These are phyloP conservation scores for Murina feae DNA, from an alignment of 2,113 vertebrate species.

Conservation along the genomic window DNA sequence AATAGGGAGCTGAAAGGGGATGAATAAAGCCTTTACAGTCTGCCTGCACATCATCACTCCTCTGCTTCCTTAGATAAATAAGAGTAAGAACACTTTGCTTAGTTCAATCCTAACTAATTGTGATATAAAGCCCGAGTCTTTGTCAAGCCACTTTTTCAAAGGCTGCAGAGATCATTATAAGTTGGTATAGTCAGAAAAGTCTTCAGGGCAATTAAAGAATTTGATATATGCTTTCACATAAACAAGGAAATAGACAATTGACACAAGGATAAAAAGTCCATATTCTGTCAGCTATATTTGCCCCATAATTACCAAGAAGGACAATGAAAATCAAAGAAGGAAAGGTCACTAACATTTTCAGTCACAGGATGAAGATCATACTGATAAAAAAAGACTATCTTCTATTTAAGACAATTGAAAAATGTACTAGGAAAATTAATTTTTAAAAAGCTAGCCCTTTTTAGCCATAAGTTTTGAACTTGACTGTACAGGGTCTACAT, in stretches of 20 bases:
- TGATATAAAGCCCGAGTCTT: neutral
- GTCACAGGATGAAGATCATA: neutral
- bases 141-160: neutral
- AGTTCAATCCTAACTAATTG: neutral
- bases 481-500: neutral
- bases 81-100: neutral
- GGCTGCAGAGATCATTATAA: neutral
- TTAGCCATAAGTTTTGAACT: neutral
- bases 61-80: neutral
- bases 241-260: neutral
- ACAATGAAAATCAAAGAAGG: neutral
- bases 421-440: neutral
- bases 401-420: neutral
- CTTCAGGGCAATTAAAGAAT: constrained; percentile 12
- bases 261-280: neutral
- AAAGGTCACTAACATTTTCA: neutral
- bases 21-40: neutral
- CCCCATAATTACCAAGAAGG: neutral
- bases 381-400: neutral
- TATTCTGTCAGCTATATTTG: neutral
- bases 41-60: neutral
- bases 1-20: neutral
- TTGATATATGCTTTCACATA: neutral
- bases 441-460: neutral
- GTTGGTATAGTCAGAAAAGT: neutral